These are phyloP conservation scores for Drosophila watanabei DNA, from an alignment of 1,140 invertebrate genomes.

Conservation along the genomic window DNA sequence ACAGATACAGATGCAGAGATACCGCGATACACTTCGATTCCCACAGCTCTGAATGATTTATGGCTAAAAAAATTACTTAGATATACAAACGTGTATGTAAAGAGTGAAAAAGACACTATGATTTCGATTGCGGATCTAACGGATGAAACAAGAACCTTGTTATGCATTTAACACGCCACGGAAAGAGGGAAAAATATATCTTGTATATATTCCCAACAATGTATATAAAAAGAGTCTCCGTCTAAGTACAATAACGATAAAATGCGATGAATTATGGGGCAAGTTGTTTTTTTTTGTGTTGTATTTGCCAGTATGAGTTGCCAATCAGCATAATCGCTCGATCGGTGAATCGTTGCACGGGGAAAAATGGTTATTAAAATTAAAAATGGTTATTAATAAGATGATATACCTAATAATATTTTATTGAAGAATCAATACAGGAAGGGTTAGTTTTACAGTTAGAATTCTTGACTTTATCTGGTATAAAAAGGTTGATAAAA, in stretches of 20 bases:
- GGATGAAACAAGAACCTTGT: constrained; percentile 83
- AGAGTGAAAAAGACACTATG: constrained; percentile 64
- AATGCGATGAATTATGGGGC: constrained; percentile 77
- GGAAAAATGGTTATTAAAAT: constrained; percentile 14
- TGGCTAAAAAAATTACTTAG: constrained; percentile 43
- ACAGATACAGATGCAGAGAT: constrained; percentile 52
- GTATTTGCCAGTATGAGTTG: constrained; percentile 26
- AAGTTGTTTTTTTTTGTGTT: constrained; percentile 61
- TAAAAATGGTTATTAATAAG: constrained; percentile 5
- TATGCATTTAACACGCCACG: constrained; percentile 79
- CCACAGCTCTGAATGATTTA: constrained; percentile 82
- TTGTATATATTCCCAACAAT: constrained; percentile 14
- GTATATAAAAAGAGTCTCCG: constrained; percentile 51
- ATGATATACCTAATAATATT: too few species aligned
- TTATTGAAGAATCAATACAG: neutral
- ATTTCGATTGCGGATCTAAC: constrained; percentile 79
- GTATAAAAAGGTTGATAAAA: neutral
- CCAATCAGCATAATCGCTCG: constrained; percentile 65
- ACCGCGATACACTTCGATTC: constrained; percentile 61
- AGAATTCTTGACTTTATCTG: neutral
- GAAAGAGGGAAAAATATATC: constrained; percentile 20
- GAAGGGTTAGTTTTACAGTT: neutral
- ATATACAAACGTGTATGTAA: constrained; percentile 55
- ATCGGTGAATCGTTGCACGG: constrained; percentile 27
- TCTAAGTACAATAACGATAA: constrained; percentile 67